Evolutionary conservation across 2,888 invertebrate genomes (phyloP), one percentile per base, ranked within the genome.

Genomic region (Chromoteleia sp.): DNA sequence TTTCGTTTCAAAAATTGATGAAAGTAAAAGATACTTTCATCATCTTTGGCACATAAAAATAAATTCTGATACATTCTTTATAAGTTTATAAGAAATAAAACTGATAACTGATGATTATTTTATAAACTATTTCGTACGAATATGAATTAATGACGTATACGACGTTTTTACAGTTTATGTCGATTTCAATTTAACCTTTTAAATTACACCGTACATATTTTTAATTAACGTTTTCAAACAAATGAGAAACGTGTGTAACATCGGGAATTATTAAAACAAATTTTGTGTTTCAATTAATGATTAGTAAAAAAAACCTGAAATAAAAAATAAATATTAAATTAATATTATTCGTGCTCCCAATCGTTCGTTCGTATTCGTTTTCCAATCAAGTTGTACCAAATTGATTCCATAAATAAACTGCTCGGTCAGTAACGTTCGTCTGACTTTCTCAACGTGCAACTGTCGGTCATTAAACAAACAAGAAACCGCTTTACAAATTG

Each of bases 401-500:
- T 74, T 74, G 65, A 65, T 56, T 74, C 65, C 56, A 65, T 58
- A 74, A 74, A 65, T 74, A 74, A 74, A 74, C 41, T 52, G 54
- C 39, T 14, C 48, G 36, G 33, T 58, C 39, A 45, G 48, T 14
- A 74, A 56, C 74, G 48, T 74, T 65, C 45, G 65, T 65, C 65
- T 36, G 56, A 25, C 19, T 54, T 61, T 74, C 45, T 63, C 54
- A 33, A 30, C 33, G 39, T 10, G 21, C 56, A 52, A 43, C 48
- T 29, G 58, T 65, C 48, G 65, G 74, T 65, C 65, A 74, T 56
- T 65, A 56, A 56, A 39, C 48, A 56, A 74, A 74, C 74, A 74
- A 65, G 56, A 48, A 65, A 74, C 56, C 63, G 63, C 65, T 56
- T 74, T 65, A 65, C 74, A 74, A 74, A 74, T 74, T 74, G 63